Percentiles rank a stretch among this genome's conserved stretches.
phyloP scores from a whole-genome alignment of 1,140 invertebrate species.

The Hesperophylax magnus region DNA sequence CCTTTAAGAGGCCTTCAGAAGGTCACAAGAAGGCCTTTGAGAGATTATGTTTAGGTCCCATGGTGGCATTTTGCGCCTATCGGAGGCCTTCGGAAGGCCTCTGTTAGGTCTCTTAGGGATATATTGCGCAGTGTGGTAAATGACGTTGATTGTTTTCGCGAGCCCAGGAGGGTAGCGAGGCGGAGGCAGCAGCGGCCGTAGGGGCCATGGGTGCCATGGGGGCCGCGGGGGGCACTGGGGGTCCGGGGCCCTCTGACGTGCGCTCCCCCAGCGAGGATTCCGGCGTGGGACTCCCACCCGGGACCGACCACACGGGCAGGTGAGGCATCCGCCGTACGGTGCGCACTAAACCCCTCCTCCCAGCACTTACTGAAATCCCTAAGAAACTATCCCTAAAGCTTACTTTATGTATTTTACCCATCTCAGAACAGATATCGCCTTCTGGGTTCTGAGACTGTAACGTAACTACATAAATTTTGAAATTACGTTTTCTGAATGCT shows the following conservation, averaged over 20 bases:
- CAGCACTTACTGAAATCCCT: too few relatives aligned
- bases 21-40: too few relatives aligned
- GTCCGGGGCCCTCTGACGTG: constrained; percentile 71
- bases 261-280: constrained; percentile 88
- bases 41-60: too few relatives aligned
- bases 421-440: too few relatives aligned
- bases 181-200: constrained; percentile 67
- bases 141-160: constrained; percentile 31
- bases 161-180: constrained; percentile 69
- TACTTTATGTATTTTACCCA: too few relatives aligned
- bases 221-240: constrained; percentile 62
- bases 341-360: background rate
- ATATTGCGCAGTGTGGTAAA: background rate
- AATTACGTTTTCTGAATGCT: too few relatives aligned
- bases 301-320: constrained; percentile 76
- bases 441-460: too few relatives aligned
- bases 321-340: constrained; percentile 55
- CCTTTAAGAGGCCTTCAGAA: too few relatives aligned
- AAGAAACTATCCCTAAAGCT: too few relatives aligned
- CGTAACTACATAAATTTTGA: too few relatives aligned
- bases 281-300: constrained; percentile 82
- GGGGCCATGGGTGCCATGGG: constrained; percentile 44
- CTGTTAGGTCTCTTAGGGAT: background rate
- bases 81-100: too few relatives aligned
- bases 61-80: too few relatives aligned